Evolutionary conservation across 2,888 invertebrate species (phyloP).

Genomic region (Drosophila formosana): DNA sequence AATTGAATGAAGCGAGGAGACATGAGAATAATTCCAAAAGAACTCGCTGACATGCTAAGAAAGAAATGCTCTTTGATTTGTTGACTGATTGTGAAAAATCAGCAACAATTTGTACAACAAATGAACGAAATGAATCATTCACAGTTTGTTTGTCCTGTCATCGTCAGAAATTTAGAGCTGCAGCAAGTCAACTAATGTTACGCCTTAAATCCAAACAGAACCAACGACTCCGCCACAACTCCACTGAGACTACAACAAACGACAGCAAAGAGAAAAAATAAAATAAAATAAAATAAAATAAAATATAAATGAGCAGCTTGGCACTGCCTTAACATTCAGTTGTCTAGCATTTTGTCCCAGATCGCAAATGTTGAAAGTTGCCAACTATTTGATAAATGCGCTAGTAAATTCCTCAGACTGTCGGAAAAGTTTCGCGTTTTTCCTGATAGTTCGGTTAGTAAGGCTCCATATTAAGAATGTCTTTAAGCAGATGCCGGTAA

Average conservation of each 20-base stretch:
- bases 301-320: slow-evolving; percentile 22
- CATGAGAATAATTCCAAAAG: slow-evolving; percentile 45
- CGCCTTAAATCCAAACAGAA: slow-evolving; percentile 12
- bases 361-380: slow-evolving; percentile 21
- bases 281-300: background rate
- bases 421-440: slow-evolving; percentile 10
- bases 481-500: background rate
- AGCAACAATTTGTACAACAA: slow-evolving; percentile 41
- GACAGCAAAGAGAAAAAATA: slow-evolving; percentile 11
- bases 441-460: background rate
- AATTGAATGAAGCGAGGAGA: slow-evolving; percentile 38
- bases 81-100: slow-evolving; percentile 20
- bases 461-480: too few species aligned
- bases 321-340: slow-evolving; percentile 24
- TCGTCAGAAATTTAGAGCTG: slow-evolving; percentile 29
- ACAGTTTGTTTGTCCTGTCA: slow-evolving; percentile 51
- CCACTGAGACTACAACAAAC: slow-evolving; percentile 32
- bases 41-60: slow-evolving; percentile 9
- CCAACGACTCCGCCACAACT: slow-evolving; percentile 18
- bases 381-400: slow-evolving; percentile 62
- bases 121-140: slow-evolving; percentile 63
- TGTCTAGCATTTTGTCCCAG: slow-evolving; percentile 10
- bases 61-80: slow-evolving; percentile 12
- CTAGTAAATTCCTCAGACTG: slow-evolving; percentile 17
- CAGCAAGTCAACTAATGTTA: slow-evolving; percentile 22